Base-by-base conservation (phyloP, 1,140 invertebrate genomes). In the Goniozus legneri region DNA sequence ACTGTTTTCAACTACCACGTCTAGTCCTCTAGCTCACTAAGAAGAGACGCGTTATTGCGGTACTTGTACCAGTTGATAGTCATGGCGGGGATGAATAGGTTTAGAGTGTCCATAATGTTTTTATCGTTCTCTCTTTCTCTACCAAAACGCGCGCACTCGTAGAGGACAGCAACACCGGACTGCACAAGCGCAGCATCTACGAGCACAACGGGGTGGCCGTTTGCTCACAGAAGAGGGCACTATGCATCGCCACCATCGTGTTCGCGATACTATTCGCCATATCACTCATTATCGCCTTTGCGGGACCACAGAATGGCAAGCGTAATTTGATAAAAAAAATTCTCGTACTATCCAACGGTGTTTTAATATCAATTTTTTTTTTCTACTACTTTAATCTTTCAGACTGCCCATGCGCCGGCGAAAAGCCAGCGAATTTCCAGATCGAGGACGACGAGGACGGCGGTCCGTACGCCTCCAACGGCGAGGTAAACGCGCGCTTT, bases 211-310 rank as follows among this genome's bases (percentile, higher is more conserved):
- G 85, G 34, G 88, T 93, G 42, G 84, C 92, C 6, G 87, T 92
- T 2, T 95, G 92, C 73, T 92, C 89, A 8, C 88, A 92, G 64
- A 85, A 89, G 49, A 82, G 86, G 53, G 91, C 92, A 18, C 80
- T 92, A 7, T 84, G 84, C 61, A 84, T 95, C 48, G 85, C 89
- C 20, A 84, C 84, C 8, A 69, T 87, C 20, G 85, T 91, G 18
- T 84, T 93, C 59, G 79, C 85, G 2, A 81, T 88, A 24, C 81
- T 95, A 51, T 84, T 95, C 59, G 77, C 86, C 39, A 85, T 91
- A 55, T 88, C 92, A 36, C 76, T 94, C 47, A 85, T 95, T 49
- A 90, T 94, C 51, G 91, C 92, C 36, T 94, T 94, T 68, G 91
- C 90, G 39, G 86, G 88, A 63, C 89, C 90, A 49, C 85, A 85